Percentiles rank a stretch among this genome's conserved stretches.
phyloP scores from a whole-genome alignment of 2,113 vertebrate genomes.

The Polypterus bichir region DNA sequence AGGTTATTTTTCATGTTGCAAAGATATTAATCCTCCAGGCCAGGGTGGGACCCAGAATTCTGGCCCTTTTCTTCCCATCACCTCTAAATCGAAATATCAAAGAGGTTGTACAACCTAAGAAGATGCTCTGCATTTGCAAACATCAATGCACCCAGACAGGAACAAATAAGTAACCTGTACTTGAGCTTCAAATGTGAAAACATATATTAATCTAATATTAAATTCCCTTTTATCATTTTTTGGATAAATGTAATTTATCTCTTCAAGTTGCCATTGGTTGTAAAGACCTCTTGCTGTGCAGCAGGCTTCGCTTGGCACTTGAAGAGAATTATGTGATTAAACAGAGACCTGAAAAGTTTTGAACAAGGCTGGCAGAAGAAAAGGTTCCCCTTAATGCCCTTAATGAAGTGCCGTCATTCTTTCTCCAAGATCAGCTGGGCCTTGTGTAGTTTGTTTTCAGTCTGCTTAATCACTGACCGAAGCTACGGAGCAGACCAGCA shows the following conservation, averaged over 20 bases:
- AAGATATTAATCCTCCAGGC: too few relatives aligned
- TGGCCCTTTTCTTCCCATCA: too few relatives aligned
- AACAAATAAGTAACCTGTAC: slow-evolving; percentile 19
- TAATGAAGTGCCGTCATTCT: slow-evolving; percentile 94
- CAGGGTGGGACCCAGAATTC: too few relatives aligned
- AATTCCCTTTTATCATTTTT: slow-evolving; percentile 52
- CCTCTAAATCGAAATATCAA: too few relatives aligned
- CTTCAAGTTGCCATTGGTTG: slow-evolving; percentile 75
- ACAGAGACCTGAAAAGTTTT: slow-evolving; percentile 88
- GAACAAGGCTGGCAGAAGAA: slow-evolving; percentile 79
- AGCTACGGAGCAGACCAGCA: slow-evolving; percentile 82
- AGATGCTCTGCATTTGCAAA: background rate
- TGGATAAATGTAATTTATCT: slow-evolving; percentile 90
- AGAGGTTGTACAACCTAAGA: too few relatives aligned
- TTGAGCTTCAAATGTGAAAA: slow-evolving; percentile 30
- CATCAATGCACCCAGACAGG: background rate
- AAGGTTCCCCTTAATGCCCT: slow-evolving; percentile 82
- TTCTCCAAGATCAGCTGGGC: slow-evolving; percentile 84
- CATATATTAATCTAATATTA: slow-evolving; percentile 38
- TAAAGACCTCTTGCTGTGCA: slow-evolving; percentile 74
- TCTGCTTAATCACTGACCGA: slow-evolving; percentile 90
- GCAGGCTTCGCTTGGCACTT: slow-evolving; percentile 76
- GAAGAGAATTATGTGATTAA: slow-evolving; percentile 91
- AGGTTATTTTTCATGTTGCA: too few relatives aligned
- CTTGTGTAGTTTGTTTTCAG: slow-evolving; percentile 94